Percentiles rank a stretch among this genome's conserved stretches.
These are phyloP conservation scores for Prinia subflava DNA, from an alignment of 2,113 vertebrate genomes.

Conservation along the genomic window DNA sequence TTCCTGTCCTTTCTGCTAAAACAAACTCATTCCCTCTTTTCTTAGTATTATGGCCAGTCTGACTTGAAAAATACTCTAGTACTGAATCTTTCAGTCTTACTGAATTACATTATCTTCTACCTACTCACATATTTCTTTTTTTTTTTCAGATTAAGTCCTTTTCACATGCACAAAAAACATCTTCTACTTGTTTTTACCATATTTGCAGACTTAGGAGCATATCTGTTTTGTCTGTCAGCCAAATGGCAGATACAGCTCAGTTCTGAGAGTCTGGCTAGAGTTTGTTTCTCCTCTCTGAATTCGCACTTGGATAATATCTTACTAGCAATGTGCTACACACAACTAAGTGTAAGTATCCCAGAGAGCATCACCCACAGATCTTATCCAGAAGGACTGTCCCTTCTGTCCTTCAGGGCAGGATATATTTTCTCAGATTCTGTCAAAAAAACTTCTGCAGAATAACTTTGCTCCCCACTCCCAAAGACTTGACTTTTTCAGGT, in stretches of 20 bases:
- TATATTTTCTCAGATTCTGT: not conserved
- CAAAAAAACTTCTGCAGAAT: not conserved
- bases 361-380: not conserved
- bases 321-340: not conserved
- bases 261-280: not conserved
- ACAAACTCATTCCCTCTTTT: not conserved
- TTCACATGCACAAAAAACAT: not conserved
- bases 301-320: not conserved
- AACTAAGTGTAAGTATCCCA: not conserved
- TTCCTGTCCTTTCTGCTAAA: not conserved
- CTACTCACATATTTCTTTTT: accelerated
- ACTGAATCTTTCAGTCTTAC: not conserved
- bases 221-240: not conserved
- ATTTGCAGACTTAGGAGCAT: not conserved
- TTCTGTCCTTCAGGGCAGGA: not conserved
- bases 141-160: not conserved
- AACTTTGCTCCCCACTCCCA: accelerated
- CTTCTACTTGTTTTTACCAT: not conserved
- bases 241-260: not conserved
- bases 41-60: not conserved
- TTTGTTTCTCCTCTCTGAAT: not conserved
- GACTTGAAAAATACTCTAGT: not conserved
- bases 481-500: not conserved
- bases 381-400: not conserved
- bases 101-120: not conserved